Conservation (phyloP, 2,888 invertebrate species). For the Dasysyrphus tricinctus region DNA sequence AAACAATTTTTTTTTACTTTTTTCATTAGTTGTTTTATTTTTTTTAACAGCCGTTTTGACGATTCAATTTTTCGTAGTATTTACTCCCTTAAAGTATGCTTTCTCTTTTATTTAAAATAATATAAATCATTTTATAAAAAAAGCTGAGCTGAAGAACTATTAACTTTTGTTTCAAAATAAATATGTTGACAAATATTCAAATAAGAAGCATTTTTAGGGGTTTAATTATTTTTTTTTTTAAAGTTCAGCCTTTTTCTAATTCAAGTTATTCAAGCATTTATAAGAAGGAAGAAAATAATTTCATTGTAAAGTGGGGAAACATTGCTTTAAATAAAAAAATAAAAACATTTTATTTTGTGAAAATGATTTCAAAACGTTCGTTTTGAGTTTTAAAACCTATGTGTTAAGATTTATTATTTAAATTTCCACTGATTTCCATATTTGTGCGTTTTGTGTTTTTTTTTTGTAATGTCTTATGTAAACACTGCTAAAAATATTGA, state of each 20-base stretch:
- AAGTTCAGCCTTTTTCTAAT: constrained; percentile 34
- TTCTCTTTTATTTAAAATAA: constrained; percentile 11
- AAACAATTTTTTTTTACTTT: constrained; percentile 91
- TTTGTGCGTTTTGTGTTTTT: constrained; percentile 63
- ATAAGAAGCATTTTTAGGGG: neutral
- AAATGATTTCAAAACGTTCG: constrained; percentile 1
- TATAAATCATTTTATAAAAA: constrained; percentile 1
- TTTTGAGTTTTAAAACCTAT: constrained; percentile 22
- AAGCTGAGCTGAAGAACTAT: constrained; percentile 34
- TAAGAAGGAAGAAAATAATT: neutral
- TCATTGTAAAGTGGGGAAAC: neutral
- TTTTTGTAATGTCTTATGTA: constrained; percentile 55
- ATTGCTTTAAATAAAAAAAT: neutral
- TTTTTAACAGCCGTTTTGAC: constrained; percentile 83
- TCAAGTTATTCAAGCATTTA: neutral
- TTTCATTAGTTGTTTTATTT: constrained; percentile 83
- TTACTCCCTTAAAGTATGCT: constrained; percentile 50
- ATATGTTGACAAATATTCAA: neutral
- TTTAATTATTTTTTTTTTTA: constrained; percentile 3
- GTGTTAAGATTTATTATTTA: constrained; percentile 34
- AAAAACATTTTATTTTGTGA: neutral
- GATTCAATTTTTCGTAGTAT: constrained; percentile 74
- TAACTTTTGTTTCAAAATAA: neutral
- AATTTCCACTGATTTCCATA: constrained; percentile 56
- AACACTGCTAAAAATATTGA: constrained; percentile 66